These are phyloP conservation scores for Hippoglossus stenolepis DNA, from an alignment of 2,113 vertebrate genomes.

Conservation along the genomic window DNA sequence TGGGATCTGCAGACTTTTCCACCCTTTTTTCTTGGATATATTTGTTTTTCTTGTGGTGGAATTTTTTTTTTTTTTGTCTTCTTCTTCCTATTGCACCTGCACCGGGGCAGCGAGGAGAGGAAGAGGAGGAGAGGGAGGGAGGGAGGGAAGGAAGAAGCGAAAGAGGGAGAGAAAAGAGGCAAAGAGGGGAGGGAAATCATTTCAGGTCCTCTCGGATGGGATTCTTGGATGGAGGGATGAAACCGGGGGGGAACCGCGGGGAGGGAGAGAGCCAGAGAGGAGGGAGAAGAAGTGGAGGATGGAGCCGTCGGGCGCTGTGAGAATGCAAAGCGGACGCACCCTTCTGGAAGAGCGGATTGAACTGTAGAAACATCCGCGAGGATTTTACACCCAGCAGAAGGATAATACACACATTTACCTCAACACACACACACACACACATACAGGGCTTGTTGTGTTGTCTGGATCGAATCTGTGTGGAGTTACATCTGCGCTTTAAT, in stretches of 20 bases:
- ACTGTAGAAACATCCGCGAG: slow-evolving; percentile 48
- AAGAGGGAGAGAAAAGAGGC: neutral
- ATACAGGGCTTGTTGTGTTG: slow-evolving; percentile 12
- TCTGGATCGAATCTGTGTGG: slow-evolving; percentile 62
- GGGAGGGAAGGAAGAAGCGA: slow-evolving; percentile 7
- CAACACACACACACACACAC: neutral
- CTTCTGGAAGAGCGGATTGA: slow-evolving; percentile 62
- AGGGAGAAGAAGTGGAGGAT: slow-evolving; percentile 62
- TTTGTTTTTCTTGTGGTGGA: slow-evolving; percentile 39
- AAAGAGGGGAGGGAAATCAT: neutral
- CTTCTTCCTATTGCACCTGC: slow-evolving; percentile 43
- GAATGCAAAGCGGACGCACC: slow-evolving; percentile 77
- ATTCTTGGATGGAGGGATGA: slow-evolving; percentile 74
- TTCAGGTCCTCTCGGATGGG: slow-evolving; percentile 53
- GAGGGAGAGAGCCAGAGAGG: slow-evolving; percentile 57
- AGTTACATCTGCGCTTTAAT: slow-evolving; percentile 55
- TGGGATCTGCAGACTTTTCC: slow-evolving; percentile 36
- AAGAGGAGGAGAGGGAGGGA: slow-evolving; percentile 2
- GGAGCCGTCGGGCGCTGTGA: slow-evolving; percentile 68
- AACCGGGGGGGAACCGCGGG: slow-evolving; percentile 54
- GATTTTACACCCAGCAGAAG: slow-evolving; percentile 63
- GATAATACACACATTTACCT: slow-evolving; percentile 45
- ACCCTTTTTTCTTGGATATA: slow-evolving; percentile 37
- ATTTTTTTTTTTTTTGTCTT: slow-evolving; percentile 20
- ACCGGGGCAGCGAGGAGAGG: neutral